phyloP scores from a whole-genome alignment of 2,797 vertebrate species.

The Alcedo atthis region DNA sequence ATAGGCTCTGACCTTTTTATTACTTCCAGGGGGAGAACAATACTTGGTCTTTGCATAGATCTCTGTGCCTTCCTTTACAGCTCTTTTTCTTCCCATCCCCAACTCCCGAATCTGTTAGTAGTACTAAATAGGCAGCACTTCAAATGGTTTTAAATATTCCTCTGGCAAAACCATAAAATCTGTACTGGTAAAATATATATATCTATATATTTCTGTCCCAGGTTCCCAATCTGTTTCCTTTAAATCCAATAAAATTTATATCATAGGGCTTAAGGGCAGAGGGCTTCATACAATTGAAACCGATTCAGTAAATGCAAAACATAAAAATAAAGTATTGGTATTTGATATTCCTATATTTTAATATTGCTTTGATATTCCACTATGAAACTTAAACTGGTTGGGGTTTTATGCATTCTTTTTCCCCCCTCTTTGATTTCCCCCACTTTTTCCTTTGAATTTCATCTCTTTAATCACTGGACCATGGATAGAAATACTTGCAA shows the following conservation, averaged over 20 bases:
- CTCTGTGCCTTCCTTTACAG: neutral
- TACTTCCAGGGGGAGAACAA: neutral
- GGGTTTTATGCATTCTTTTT: conserved; percentile 79
- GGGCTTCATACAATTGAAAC: conserved; percentile 69
- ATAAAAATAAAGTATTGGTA: conserved; percentile 76
- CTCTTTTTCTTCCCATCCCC: neutral
- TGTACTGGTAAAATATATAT: conserved; percentile 20
- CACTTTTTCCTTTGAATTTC: conserved; percentile 74
- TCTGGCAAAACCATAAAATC: conserved; percentile 52
- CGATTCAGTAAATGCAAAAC: conserved; percentile 77
- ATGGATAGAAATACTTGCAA: conserved; percentile 69
- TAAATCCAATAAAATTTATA: conserved; percentile 73
- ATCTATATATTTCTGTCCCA: conserved; percentile 49
- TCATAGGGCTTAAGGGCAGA: conserved; percentile 65
- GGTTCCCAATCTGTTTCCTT: conserved; percentile 79
- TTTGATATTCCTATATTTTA: conserved; percentile 80
- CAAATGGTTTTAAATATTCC: conserved; percentile 47
- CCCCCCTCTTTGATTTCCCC: conserved; percentile 69
- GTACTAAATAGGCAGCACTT: conserved; percentile 47
- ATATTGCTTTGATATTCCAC: conserved; percentile 82
- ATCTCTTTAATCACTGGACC: conserved; percentile 80
- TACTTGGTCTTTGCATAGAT: neutral
- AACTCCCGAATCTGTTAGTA: neutral
- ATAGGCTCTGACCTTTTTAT: neutral
- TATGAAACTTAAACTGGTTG: conserved; percentile 78